Conservation (phyloP, 2,113 vertebrate genomes). For the Naja naja region DNA sequence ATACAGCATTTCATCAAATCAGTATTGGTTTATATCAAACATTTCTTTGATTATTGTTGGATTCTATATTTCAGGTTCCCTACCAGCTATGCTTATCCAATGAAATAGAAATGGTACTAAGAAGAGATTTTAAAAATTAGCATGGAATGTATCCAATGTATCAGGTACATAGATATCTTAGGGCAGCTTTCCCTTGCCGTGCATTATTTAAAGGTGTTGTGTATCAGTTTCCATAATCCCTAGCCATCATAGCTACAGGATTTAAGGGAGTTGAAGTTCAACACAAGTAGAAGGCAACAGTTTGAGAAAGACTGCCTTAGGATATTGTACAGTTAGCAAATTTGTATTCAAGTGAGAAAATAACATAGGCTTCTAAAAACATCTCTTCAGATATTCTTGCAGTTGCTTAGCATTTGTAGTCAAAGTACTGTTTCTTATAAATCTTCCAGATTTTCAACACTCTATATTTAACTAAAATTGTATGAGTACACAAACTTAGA, state of each 20-base stretch:
- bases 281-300: neutral
- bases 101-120: neutral
- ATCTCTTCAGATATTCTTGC: conserved; percentile 19
- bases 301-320: neutral
- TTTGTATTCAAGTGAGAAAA: conserved; percentile 33
- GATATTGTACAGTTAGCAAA: neutral
- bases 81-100: neutral
- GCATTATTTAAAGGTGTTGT: neutral
- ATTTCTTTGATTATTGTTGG: neutral
- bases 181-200: neutral
- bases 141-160: neutral
- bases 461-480: neutral
- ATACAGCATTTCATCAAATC: neutral
- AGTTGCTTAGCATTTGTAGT: conserved; percentile 38
- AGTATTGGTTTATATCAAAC: neutral
- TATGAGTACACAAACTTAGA: neutral
- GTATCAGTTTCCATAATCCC: neutral
- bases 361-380: conserved; percentile 42
- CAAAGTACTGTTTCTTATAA: neutral
- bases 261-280: neutral
- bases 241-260: neutral
- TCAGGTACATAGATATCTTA: neutral
- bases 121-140: neutral
- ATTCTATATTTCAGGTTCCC: neutral
- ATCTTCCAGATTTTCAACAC: conserved; percentile 13